Conservation (phyloP, 2,113 vertebrate genomes). For the Rhabdornis inornatus region DNA sequence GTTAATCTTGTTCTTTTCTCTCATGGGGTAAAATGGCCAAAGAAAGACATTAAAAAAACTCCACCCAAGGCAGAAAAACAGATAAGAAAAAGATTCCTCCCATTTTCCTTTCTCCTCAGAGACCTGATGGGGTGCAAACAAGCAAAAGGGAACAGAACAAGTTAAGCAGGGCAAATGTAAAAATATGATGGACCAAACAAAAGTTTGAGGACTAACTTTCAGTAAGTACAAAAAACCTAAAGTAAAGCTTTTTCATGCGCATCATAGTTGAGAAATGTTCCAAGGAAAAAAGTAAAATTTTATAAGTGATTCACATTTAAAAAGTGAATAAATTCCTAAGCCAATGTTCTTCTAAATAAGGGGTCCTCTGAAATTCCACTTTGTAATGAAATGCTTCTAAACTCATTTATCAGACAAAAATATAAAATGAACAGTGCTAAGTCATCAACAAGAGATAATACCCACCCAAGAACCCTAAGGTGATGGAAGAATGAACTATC, state of each 20-base stretch:
- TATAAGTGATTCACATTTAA: neutral
- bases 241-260: neutral
- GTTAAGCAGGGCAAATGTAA: neutral
- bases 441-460: neutral
- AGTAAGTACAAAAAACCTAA: neutral
- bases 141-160: neutral
- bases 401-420: neutral
- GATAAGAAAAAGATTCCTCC: neutral
- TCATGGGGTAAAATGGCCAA: neutral
- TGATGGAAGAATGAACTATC: neutral
- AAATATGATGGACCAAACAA: neutral
- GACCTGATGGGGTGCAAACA: neutral
- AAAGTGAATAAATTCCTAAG: neutral
- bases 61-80: neutral
- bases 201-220: neutral
- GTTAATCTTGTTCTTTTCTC: neutral
- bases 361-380: neutral
- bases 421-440: neutral
- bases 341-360: neutral
- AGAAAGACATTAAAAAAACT: neutral
- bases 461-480: neutral
- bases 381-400: neutral
- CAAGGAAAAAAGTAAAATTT: neutral
- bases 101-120: neutral
- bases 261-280: neutral